Percentiles rank a stretch among this genome's conserved stretches.
Evolutionary conservation across 1,140 invertebrate species (phyloP).

Genomic region (Hylyphantes graminicola): DNA sequence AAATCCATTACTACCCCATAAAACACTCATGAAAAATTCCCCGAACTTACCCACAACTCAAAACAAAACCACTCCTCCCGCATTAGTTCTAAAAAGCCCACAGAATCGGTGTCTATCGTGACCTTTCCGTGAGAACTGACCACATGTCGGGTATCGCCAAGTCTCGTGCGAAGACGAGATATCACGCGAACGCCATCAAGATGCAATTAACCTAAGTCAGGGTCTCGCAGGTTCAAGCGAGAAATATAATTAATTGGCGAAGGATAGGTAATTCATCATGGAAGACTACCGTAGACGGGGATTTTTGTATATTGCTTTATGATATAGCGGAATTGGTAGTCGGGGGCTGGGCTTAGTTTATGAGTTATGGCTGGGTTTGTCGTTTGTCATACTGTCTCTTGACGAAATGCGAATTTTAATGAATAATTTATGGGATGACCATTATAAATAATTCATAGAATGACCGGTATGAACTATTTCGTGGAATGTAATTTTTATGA

Average conservation of each 20-base stretch:
- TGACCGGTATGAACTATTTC: no score
- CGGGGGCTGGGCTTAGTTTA: no score
- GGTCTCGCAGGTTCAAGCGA: neutral
- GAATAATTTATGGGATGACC: no score
- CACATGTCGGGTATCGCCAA: constrained; percentile 10
- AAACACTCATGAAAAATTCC: no score
- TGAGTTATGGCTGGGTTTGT: no score
- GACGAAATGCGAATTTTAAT: no score
- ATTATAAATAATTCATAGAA: no score
- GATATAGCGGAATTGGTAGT: no score
- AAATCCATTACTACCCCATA: no score
- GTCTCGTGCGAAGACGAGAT: constrained; percentile 20
- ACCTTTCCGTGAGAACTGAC: constrained; percentile 12
- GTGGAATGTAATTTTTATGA: no score
- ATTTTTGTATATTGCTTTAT: no score
- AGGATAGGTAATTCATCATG: neutral
- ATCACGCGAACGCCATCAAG: constrained; percentile 12
- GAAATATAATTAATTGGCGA: constrained; percentile 20
- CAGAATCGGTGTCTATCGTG: constrained; percentile 10
- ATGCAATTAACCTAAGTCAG: constrained; percentile 35
- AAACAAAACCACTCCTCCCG: neutral
- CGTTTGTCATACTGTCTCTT: no score
- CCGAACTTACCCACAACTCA: neutral
- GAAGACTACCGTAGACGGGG: neutral
- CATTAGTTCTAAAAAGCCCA: constrained; percentile 1